A percentile compares a stretch with the other conserved stretches of the same genome.
Conservation (phyloP, 2,888 invertebrate genomes). For the Luperina nickerlii region DNA sequence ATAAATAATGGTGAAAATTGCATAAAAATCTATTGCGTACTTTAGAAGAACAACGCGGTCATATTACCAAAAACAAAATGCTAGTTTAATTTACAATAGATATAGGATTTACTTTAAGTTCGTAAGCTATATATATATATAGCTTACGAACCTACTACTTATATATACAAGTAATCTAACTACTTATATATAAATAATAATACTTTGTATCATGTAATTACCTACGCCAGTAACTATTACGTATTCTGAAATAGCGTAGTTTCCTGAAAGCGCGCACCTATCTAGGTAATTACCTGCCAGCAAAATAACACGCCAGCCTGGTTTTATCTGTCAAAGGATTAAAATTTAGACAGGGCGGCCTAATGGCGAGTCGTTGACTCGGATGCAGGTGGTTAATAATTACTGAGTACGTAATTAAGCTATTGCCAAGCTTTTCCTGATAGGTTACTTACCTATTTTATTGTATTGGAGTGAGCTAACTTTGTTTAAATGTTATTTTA, state of each 20-base stretch:
- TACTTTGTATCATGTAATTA: constrained; percentile 1
- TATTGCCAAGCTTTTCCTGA: neutral
- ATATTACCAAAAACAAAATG: no score
- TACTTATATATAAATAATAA: no score
- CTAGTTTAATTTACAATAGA: neutral
- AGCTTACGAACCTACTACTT: neutral
- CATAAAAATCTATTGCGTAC: neutral
- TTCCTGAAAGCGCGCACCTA: constrained; percentile 32
- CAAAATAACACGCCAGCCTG: constrained; percentile 30
- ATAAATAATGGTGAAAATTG: neutral
- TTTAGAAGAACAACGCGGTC: neutral
- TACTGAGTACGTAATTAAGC: neutral
- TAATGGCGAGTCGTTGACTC: constrained; percentile 26
- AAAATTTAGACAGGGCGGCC: constrained; percentile 21
- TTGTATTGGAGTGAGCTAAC: no score
- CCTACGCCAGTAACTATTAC: neutral
- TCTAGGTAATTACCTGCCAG: constrained; percentile 42
- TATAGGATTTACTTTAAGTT: no score
- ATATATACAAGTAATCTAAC: neutral
- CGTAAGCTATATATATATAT: neutral
- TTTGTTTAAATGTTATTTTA: no score
- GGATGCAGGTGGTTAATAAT: constrained; percentile 28
- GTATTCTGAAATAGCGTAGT: constrained; percentile 14
- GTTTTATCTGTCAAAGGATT: constrained; percentile 51
- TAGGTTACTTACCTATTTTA: neutral